A percentile compares a stretch with the other conserved stretches of the same genome.
phyloP scores from a whole-genome alignment of 2,888 invertebrate species.

The Galerucella calmariensis region DNA sequence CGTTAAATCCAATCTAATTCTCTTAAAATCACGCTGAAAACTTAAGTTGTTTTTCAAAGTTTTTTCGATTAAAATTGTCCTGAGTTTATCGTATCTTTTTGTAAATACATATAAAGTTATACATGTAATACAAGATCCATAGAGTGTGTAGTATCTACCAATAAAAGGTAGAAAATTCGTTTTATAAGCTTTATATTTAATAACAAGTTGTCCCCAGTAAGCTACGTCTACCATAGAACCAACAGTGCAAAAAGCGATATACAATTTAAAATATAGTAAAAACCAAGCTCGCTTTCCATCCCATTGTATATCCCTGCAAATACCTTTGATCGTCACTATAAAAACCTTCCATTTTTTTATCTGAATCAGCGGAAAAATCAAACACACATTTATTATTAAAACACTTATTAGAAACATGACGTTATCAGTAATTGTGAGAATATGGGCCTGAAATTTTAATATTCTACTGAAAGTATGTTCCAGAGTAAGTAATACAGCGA shows the following conservation, averaged over 20 bases:
- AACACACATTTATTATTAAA: background rate
- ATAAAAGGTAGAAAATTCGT: background rate
- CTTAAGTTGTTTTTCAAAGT: background rate
- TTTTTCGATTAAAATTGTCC: background rate
- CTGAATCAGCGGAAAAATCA: background rate
- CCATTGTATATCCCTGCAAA: background rate
- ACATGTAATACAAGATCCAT: background rate
- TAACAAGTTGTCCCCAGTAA: background rate
- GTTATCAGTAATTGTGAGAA: background rate
- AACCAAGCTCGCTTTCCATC: background rate
- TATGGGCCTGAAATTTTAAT: background rate
- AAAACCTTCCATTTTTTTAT: constrained; percentile 3
- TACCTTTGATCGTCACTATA: background rate
- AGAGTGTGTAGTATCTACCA: background rate
- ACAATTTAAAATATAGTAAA: background rate
- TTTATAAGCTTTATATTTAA: background rate
- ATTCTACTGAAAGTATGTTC: background rate
- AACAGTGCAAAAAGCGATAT: background rate
- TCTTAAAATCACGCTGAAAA: background rate
- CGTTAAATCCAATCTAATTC: background rate
- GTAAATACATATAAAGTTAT: background rate
- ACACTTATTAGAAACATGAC: background rate
- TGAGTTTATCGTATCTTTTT: background rate
- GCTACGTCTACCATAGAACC: background rate
- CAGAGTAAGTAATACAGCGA: background rate